phyloP scores from a whole-genome alignment of 1,140 invertebrate species.

The Glossosoma conforme region DNA sequence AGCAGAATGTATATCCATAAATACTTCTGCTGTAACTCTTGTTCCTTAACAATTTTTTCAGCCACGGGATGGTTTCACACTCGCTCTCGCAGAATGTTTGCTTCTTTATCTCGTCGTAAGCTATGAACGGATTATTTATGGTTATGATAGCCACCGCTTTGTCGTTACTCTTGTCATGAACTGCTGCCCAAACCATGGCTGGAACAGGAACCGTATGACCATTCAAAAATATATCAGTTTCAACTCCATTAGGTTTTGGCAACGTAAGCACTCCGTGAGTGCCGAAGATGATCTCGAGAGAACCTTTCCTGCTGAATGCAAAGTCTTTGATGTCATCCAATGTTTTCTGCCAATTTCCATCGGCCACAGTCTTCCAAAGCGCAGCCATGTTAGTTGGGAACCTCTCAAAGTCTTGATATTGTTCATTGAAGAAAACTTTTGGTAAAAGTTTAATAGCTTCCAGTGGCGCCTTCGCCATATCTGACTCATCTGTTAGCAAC shows the following conservation, averaged over 20 bases:
- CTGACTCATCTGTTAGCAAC: conserved; percentile 15
- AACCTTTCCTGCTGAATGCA: conserved; percentile 5
- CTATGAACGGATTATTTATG: conserved; percentile 24
- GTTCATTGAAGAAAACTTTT: conserved; percentile 16
- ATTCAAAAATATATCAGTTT: conserved; percentile 8
- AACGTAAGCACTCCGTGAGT: conserved; percentile 17
- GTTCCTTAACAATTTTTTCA: conserved; percentile 17
- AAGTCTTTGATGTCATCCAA: conserved; percentile 16
- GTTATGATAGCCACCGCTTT: conserved; percentile 21
- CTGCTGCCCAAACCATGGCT: conserved; percentile 17
- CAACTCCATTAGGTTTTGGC: conserved; percentile 7
- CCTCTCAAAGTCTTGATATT: conserved; percentile 20
- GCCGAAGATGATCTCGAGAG: conserved; percentile 20
- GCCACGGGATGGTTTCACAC: conserved; percentile 23
- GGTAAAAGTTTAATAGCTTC: conserved; percentile 17
- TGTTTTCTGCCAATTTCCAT: conserved; percentile 25
- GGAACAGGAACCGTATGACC: conserved; percentile 19
- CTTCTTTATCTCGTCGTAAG: conserved; percentile 8
- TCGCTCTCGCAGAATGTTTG: conserved; percentile 22
- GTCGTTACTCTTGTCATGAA: conserved; percentile 12
- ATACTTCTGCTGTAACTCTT: conserved; percentile 22
- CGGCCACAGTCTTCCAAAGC: conserved; percentile 16
- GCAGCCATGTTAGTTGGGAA: conserved; percentile 24
- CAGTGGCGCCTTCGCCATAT: conserved; percentile 4
- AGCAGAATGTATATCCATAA: conserved; percentile 29